Conservation (phyloP, 2,888 invertebrate species). For the Parnassius smintheus region DNA sequence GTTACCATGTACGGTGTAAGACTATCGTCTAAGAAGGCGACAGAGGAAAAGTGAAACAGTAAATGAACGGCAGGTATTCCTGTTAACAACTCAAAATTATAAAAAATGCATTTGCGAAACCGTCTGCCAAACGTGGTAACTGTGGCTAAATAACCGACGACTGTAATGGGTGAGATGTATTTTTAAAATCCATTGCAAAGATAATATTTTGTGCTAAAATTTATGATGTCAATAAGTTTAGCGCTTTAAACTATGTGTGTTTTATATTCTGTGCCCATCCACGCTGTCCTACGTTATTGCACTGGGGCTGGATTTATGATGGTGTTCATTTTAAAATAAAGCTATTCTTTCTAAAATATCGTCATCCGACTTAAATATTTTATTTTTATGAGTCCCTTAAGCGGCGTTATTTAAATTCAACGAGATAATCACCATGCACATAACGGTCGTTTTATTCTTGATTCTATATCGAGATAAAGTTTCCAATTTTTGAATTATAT, state of each 20-base stretch:
- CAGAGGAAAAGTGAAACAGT: too few species aligned
- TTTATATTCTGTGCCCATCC: constrained; percentile 69
- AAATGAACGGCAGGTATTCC: too few species aligned
- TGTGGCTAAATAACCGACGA: too few species aligned
- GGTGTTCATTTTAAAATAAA: constrained; percentile 74
- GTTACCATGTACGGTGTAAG: too few species aligned
- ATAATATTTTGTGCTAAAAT: constrained; percentile 18
- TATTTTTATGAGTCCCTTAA: constrained; percentile 70
- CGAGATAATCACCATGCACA: constrained; percentile 41
- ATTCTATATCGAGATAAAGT: constrained; percentile 39
- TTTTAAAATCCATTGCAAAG: background rate
- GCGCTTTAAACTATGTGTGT: constrained; percentile 56
- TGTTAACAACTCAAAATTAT: too few species aligned
- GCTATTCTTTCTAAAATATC: constrained; percentile 78
- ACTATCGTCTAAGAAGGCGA: too few species aligned
- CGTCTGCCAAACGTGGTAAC: too few species aligned
- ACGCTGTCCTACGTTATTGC: constrained; percentile 68
- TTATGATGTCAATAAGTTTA: constrained; percentile 36
- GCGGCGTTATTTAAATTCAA: constrained; percentile 61
- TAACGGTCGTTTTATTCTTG: constrained; percentile 46
- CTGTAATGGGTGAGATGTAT: too few species aligned
- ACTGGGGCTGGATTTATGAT: constrained; percentile 67
- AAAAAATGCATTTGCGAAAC: too few species aligned
- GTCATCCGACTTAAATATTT: constrained; percentile 79
- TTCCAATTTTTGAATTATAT: background rate